Base-by-base conservation (phyloP, 2,797 vertebrate genomes). In the Discoglossus pictus region DNA sequence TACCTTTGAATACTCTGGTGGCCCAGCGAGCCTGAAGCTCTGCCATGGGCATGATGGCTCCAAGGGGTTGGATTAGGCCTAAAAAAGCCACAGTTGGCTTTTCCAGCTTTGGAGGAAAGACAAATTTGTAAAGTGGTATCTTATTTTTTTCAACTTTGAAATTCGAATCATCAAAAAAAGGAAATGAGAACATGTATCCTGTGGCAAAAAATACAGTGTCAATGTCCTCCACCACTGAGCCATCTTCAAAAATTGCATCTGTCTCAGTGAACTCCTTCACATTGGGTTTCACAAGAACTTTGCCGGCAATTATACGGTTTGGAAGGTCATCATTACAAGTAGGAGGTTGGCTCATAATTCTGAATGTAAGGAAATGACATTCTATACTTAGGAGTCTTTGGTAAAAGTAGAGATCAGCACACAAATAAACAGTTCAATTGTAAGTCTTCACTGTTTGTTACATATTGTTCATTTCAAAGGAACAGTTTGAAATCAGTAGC, bases 1-100 rank as follows among this genome's bases (percentile, higher is more conserved):
- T 71, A 93, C 93, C 91, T 85, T 92, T 92, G 71, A 95, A 92
- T n/a, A 94, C 75, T 0, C 75, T 82, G 3, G 87, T 86, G 50
- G 77, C 91, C 89, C 92, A 94, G 61, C 90, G 89, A 1, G 80
- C 84, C 69, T 94, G 93, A 52, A 95, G 80, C 78, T 95, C 93
- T 0, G 91, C 78, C 74, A 93, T 17, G 2, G 89, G 86, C 81
- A 90, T 91, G 68, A 93, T 79, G 8, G 90, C 73, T 13, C 92
- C 92, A 1, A 89, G 2, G 1, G 81, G 81, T 12, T 91, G 85
- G 47, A 95, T 16, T 34, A 92, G 78, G 40, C 93, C 93, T 0
- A 94, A 88, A 62, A 92, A 80, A 1, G 91, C 92, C 77, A 93
- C 75, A 0, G 93, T 93, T 0, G 90, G 83, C 21, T 73, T 85